Conservation (phyloP, 2,113 vertebrate genomes). For the Oreocharis arfaki region DNA sequence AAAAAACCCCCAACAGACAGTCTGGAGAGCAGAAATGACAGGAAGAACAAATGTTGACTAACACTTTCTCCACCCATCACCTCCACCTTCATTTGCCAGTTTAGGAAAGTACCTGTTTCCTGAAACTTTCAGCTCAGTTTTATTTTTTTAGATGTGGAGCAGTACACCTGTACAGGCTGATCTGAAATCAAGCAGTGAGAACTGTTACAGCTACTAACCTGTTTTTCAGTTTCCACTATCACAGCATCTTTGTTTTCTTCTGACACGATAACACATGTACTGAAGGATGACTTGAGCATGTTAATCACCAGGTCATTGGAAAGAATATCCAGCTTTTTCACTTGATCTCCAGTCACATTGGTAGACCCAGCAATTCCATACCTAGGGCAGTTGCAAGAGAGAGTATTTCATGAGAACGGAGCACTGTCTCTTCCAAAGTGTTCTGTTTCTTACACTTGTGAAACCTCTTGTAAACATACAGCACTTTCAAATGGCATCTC, state of each 20-base stretch:
- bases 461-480: neutral
- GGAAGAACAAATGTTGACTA: neutral
- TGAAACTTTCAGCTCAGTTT: neutral
- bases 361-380: slow-evolving; percentile 94
- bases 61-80: neutral
- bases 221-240: slow-evolving; percentile 86
- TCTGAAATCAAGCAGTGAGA: neutral
- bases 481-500: neutral
- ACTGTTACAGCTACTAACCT: slow-evolving; percentile 68
- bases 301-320: slow-evolving; percentile 96
- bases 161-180: neutral
- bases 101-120: neutral
- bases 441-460: neutral
- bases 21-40: neutral
- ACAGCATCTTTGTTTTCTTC: slow-evolving; percentile 91
- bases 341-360: slow-evolving; percentile 95
- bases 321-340: slow-evolving; percentile 95
- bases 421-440: neutral
- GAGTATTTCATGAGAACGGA: fast-evolving
- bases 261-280: slow-evolving; percentile 89
- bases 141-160: neutral
- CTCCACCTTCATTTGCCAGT: neutral
- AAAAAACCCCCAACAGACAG: neutral
- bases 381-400: slow-evolving; percentile 63
- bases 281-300: slow-evolving; percentile 94